These are phyloP conservation scores for Falcaria lacertinaria DNA, from an alignment of 2,888 invertebrate genomes.

Conservation along the genomic window DNA sequence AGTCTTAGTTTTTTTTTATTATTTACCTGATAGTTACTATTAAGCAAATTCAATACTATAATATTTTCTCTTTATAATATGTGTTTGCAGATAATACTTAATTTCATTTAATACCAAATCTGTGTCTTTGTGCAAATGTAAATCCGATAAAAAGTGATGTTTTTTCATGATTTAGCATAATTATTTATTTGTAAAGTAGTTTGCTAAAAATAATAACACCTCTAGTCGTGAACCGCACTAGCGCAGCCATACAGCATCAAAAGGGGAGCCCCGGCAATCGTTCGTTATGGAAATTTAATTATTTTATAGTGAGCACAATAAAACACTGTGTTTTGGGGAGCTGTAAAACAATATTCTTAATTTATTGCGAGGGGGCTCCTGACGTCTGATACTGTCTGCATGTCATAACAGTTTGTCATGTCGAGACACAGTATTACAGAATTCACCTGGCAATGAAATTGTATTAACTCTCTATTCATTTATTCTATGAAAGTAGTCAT, in stretches of 20 bases:
- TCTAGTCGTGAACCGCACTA: neutral
- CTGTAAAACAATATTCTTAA: constrained; percentile 30
- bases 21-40: no score
- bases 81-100: no score
- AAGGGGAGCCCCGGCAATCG: constrained; percentile 20
- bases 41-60: no score
- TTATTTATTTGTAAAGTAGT: no score
- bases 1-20: no score
- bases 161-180: no score
- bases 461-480: neutral
- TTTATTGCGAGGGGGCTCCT: constrained; percentile 26
- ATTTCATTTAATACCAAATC: no score
- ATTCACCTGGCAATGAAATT: no score
- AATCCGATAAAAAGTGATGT: no score
- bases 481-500: no score
- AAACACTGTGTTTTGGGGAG: constrained; percentile 37
- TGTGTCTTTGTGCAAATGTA: no score
- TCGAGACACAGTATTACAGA: neutral
- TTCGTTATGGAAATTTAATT: constrained; percentile 62
- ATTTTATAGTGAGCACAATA: constrained; percentile 54
- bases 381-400: neutral
- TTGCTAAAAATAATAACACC: neutral
- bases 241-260: constrained; percentile 4
- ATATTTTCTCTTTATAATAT: no score
- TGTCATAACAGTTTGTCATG: neutral